These are phyloP conservation scores for Drosophila leonis DNA, from an alignment of 2,888 invertebrate species.

Conservation along the genomic window DNA sequence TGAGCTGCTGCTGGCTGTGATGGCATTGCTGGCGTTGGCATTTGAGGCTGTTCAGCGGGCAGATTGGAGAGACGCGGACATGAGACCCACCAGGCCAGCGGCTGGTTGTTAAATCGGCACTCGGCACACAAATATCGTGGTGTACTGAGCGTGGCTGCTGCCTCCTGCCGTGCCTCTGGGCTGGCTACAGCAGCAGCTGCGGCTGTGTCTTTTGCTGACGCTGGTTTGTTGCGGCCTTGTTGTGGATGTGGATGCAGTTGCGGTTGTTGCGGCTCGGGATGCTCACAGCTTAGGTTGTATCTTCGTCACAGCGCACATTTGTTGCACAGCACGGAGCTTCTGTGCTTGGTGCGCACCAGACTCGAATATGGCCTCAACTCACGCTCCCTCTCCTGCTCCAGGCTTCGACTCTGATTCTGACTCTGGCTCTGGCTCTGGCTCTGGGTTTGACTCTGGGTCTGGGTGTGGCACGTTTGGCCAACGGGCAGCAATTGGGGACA, in stretches of 20 bases:
- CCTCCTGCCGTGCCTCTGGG: conserved; percentile 34
- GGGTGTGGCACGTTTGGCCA: conserved; percentile 25
- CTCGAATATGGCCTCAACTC: conserved; percentile 66
- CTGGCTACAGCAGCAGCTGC: conserved; percentile 21
- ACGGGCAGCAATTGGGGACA: conserved; percentile 80
- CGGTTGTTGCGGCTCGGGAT: conserved; percentile 59
- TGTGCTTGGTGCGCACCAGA: conserved; percentile 63
- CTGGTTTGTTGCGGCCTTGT: conserved; percentile 23
- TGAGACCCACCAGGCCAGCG: conserved; percentile 85
- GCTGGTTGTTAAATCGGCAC: conserved; percentile 84
- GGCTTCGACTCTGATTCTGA: conserved; percentile 3
- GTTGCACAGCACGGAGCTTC: conserved; percentile 80
- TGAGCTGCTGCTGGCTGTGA: conserved; percentile 40
- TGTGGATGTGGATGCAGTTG: conserved; percentile 28
- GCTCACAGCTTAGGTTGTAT: conserved; percentile 83
- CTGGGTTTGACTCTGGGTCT: conserved; percentile 6
- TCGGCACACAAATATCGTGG: conserved; percentile 82
- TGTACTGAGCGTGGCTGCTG: conserved; percentile 49
- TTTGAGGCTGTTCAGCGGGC: conserved; percentile 51
- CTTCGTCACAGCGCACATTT: conserved; percentile 85
- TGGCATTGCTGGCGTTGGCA: conserved; percentile 55
- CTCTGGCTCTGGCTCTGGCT: conserved; percentile 1
- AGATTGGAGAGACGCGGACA: conserved; percentile 84
- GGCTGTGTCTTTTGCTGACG: conserved; percentile 2
- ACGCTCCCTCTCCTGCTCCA: conserved; percentile 29